Percentiles rank a stretch among this genome's conserved stretches.
Evolutionary conservation across 2,797 vertebrate species (phyloP).

Genomic region (Eurystomus glaucurus): DNA sequence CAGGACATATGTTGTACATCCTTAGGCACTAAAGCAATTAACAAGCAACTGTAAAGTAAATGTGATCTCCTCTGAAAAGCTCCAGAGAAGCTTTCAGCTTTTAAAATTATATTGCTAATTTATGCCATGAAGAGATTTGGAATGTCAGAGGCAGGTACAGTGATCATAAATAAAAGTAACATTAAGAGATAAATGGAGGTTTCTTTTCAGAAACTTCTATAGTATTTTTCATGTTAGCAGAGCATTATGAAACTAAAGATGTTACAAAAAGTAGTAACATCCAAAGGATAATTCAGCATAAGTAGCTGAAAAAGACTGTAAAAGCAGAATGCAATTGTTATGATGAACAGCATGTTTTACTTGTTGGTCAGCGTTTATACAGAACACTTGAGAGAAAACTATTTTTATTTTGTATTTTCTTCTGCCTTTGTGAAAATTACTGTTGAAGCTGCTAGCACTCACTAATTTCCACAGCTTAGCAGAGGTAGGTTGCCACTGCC

Average conservation of each 20-base stretch:
- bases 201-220: background rate
- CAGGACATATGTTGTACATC: slow-evolving; percentile 74
- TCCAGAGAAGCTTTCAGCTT: slow-evolving; percentile 43
- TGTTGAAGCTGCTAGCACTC: background rate
- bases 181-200: background rate
- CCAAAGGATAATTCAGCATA: background rate
- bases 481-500: background rate
- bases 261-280: background rate
- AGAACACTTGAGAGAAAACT: background rate
- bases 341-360: background rate
- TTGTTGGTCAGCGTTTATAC: background rate
- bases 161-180: background rate
- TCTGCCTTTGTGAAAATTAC: background rate
- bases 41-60: slow-evolving; percentile 68
- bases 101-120: slow-evolving; percentile 53
- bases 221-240: background rate
- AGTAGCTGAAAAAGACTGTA: rapidly evolving
- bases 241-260: background rate
- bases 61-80: slow-evolving; percentile 52
- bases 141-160: background rate
- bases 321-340: background rate
- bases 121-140: background rate
- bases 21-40: slow-evolving; percentile 74
- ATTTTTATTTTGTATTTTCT: background rate
- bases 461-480: background rate